Base-by-base conservation (phyloP, 2,888 invertebrate genomes). In the Volucella inflata region DNA sequence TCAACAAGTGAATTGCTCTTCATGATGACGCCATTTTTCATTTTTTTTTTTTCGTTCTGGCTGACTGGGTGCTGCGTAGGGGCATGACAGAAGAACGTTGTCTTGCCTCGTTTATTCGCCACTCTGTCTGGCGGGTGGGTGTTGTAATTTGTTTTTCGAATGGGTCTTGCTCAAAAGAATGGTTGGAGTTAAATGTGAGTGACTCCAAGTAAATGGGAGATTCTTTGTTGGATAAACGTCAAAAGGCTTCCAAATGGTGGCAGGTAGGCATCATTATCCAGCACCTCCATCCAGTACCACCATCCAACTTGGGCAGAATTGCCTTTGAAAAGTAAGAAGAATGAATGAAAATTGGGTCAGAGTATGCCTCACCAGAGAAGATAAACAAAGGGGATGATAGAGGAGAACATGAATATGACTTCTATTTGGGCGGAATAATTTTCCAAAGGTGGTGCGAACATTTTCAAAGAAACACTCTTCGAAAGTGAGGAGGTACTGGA, bases 1-100 rank as follows among this genome's bases (percentile, higher is more conserved):
- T 84, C 84, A 84, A 84, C 84, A 84, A 84, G 84, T 84, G 65
- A 75, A 67, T 72, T 60, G 53, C 53, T 77, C 70, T 70, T 79
- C 71, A 65, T 75, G 53, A 65, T 21, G 55, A 62, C 44, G 53
- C 17, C 16, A 36, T 11, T 40, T 14, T n/a, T 36, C 8, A 30
- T 17, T 12, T 17, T 11, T n/a, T 14, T 50, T 16, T 46, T 40
- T 53, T 59, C 50, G 30, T 12, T 60, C 11, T 48, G n/a, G n/a
- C 42, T 9, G 40, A 51, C 14, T 44, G 53, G 62, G 17, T 70
- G 65, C n/a, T 71, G 65, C 77, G 53, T 77, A 55, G 38, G 67
- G 60, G n/a, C 14, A 65, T 14, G 50, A 48, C 67, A 62, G 64
- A 53, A 51, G 10, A 30, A 6, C 21, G 8, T 38, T 46, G 68